Evolutionary conservation across 2,113 vertebrate species (phyloP).

Genomic region (Clarias gariepinus): DNA sequence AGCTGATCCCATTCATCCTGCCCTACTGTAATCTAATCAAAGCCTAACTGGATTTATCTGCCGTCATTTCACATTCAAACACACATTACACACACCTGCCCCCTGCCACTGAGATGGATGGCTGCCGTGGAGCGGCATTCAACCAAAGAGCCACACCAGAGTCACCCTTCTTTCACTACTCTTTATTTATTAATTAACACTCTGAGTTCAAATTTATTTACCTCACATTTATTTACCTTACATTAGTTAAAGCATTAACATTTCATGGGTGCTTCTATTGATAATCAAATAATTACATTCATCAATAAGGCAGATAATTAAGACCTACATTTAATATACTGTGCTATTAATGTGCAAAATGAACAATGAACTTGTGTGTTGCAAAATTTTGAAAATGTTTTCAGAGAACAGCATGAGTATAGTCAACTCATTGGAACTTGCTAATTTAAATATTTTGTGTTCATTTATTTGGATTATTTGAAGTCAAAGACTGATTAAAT

Average conservation of each 20-base stretch:
- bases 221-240: neutral
- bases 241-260: no score
- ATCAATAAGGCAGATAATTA: neutral
- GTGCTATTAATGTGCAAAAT: neutral
- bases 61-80: slow-evolving; percentile 53
- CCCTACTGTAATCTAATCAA: slow-evolving; percentile 55
- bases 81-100: slow-evolving; percentile 52
- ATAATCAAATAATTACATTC: neutral
- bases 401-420: neutral
- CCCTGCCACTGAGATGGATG: slow-evolving; percentile 43
- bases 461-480: neutral
- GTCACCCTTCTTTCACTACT: neutral
- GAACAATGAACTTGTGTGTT: neutral
- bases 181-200: slow-evolving; percentile 3
- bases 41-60: slow-evolving; percentile 54
- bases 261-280: no score
- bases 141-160: slow-evolving; percentile 31
- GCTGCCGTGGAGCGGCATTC: slow-evolving; percentile 17
- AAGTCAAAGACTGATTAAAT: neutral
- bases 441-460: neutral
- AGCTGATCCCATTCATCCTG: slow-evolving; percentile 53
- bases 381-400: neutral
- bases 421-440: neutral
- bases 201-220: neutral
- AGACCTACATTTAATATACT: neutral